These are phyloP conservation scores for Phoebastria nigripes DNA, from an alignment of 2,797 vertebrate genomes.

Conservation along the genomic window DNA sequence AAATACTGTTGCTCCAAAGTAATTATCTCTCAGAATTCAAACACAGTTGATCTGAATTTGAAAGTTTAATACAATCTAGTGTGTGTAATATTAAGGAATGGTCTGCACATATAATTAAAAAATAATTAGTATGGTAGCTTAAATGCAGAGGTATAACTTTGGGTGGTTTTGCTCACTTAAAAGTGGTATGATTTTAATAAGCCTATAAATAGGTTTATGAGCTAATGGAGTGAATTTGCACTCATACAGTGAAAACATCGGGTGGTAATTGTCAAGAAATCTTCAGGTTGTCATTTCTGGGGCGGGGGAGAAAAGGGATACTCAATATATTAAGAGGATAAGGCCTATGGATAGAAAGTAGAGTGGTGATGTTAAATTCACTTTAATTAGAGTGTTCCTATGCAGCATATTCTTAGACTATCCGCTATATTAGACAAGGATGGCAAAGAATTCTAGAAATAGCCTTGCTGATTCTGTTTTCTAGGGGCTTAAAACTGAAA, in stretches of 20 bases:
- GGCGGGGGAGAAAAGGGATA: not conserved
- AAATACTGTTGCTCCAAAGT: not conserved
- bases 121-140: not conserved
- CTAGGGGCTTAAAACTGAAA: not conserved
- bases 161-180: not conserved
- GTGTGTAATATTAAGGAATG: not conserved
- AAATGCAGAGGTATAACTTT: not conserved
- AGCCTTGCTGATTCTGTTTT: not conserved
- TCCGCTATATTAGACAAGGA: not conserved
- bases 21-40: conserved; percentile 1
- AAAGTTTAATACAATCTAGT: not conserved
- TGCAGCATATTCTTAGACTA: not conserved
- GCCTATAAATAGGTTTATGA: not conserved
- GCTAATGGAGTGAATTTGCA: not conserved
- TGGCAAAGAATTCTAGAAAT: not conserved
- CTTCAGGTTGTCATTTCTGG: not conserved
- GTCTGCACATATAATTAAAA: not conserved
- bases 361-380: not conserved
- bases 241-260: not conserved
- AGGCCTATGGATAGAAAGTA: not conserved
- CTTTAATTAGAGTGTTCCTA: not conserved
- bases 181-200: not conserved
- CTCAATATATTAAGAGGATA: not conserved
- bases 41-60: not conserved
- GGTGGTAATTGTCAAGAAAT: not conserved